phyloP scores from a whole-genome alignment of 2,888 invertebrate genomes.

The Trypoxylon attenuatum region DNA sequence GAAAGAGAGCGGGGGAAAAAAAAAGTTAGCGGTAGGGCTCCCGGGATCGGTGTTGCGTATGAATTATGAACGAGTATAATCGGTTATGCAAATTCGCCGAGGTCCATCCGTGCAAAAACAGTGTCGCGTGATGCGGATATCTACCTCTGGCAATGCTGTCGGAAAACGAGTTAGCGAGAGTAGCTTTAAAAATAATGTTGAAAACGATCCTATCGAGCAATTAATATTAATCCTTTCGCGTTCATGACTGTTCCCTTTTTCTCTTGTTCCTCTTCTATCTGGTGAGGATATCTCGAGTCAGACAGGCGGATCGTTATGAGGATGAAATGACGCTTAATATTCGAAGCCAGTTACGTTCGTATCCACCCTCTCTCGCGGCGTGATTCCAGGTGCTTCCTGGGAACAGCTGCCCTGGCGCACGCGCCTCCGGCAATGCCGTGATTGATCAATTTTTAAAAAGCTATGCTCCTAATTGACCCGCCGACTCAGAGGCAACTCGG shows the following conservation, averaged over 20 bases:
- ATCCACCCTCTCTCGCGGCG: constrained; percentile 51
- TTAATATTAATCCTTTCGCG: neutral
- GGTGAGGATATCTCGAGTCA: neutral
- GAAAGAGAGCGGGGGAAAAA: too few species aligned
- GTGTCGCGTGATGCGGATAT: constrained; percentile 5
- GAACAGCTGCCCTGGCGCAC: constrained; percentile 63
- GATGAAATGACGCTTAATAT: constrained; percentile 41
- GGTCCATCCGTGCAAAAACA: constrained; percentile 13
- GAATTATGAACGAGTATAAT: constrained; percentile 32
- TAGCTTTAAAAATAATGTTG: constrained; percentile 2
- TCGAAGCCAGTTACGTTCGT: constrained; percentile 32
- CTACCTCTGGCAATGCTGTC: too few species aligned
- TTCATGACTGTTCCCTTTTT: too few species aligned
- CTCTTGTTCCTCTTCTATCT: too few species aligned
- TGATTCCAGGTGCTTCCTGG: constrained; percentile 65
- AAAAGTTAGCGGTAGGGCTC: too few species aligned
- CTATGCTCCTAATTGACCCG: constrained; percentile 70
- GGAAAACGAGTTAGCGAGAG: neutral
- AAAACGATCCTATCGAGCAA: neutral
- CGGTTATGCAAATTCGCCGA: constrained; percentile 39
- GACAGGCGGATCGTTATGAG: constrained; percentile 9
- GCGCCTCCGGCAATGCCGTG: constrained; percentile 57
- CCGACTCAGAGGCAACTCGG: constrained; percentile 23
- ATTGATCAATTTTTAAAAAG: constrained; percentile 72
- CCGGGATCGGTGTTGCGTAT: too few species aligned